Conservation (phyloP, 2,797 vertebrate genomes). For the Artibeus lituratus region DNA sequence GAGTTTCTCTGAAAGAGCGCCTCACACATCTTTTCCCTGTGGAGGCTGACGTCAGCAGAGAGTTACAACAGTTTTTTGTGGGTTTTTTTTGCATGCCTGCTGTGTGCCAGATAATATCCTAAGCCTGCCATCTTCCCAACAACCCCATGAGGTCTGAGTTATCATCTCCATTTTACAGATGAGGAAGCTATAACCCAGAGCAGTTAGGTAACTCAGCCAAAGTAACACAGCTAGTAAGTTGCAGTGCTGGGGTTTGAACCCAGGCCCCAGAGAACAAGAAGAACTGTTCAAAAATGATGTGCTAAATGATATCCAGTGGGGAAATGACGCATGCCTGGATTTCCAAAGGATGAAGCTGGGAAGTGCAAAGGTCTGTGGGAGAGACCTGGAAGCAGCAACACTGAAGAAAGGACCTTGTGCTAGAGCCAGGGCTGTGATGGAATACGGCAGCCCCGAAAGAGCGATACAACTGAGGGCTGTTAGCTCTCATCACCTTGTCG, state of each 20-base stretch:
- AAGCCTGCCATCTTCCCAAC: background rate
- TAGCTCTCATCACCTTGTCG: background rate
- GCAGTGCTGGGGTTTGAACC: background rate
- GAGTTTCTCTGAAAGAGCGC: background rate
- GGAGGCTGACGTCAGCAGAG: background rate
- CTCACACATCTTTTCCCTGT: background rate
- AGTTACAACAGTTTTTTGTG: background rate
- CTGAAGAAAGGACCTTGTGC: no score
- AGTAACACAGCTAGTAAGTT: background rate
- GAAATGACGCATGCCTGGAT: accelerated
- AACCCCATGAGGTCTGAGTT: background rate
- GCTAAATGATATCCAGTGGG: no score
- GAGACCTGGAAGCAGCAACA: accelerated
- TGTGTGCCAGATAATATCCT: no score
- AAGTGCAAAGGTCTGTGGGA: background rate
- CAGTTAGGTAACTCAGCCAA: background rate
- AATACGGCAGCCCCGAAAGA: background rate
- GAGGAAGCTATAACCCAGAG: background rate
- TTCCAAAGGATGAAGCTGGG: background rate
- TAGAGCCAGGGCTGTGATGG: background rate
- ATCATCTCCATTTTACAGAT: background rate
- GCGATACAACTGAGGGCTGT: accelerated
- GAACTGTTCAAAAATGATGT: background rate
- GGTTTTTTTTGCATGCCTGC: background rate
- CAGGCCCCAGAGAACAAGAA: background rate